Base-by-base conservation (phyloP, 2,888 invertebrate species). In the Meiosimyza decipiens region DNA sequence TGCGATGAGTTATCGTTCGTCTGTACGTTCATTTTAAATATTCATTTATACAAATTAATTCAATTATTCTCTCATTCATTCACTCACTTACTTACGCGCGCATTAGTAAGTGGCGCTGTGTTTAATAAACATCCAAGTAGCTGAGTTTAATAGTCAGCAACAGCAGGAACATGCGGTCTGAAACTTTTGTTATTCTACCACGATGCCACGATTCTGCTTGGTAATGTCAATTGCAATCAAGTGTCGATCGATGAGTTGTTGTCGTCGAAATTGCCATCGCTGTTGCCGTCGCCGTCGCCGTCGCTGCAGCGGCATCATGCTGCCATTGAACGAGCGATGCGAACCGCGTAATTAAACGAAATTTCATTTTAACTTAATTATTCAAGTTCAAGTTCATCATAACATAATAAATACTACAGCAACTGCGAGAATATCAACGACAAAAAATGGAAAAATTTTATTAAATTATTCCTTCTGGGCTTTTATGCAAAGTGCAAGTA, bases 11-110 rank as follows among this genome's bases (percentile, higher is more conserved):
- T 52, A 28, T 62, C 55, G 67, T 51, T 54, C 49, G 70, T 77
- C 74, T 28, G 78, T 78, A 28, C 28, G 79, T 76, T 80, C 82
- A 81, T 82, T 83, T 84, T 82, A 82, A 82, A 80, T 83, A 83
- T 83, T 83, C 85, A 83, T 83, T 83, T 84, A 83, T 83, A 83
- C 83, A 83, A 84, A 83, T 84, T 84, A 84, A 83, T 83, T 83
- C 85, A 84, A 82, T 84, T 82, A 83, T 82, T 82, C 83, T 82
- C 80, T 54, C 79, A 70, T 47, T 54, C 40, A 62, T 63, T 62
- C 68, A 33, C 22, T 64, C 50, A 33, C 33, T 60, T 60, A n/a
- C 33, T 51, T 78, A 81, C 79, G 82, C 80, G 78, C 72, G 80
- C 81, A 78, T 40, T 40, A 40, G 40, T 40, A 40, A 40, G 40